Evolutionary conservation across 2,888 invertebrate genomes (phyloP).

Genomic region (Cephus runcator): DNA sequence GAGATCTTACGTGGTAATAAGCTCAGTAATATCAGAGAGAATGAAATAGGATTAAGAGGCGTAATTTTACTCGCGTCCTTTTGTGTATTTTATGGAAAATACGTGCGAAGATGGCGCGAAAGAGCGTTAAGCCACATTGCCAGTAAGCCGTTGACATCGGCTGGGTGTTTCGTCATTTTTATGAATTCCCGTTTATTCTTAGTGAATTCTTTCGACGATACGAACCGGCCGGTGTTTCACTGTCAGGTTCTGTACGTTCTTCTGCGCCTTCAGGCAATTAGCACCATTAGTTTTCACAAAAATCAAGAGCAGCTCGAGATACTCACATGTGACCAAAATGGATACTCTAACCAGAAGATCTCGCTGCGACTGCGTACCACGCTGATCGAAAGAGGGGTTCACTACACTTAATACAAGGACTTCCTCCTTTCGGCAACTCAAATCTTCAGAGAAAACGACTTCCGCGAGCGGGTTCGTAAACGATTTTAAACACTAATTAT

Average conservation of each 20-base stretch:
- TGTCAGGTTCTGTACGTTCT: slow-evolving; percentile 35
- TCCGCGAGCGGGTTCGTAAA: neutral
- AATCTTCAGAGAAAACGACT: neutral
- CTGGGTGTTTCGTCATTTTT: slow-evolving; percentile 19
- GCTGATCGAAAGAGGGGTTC: slow-evolving; percentile 64
- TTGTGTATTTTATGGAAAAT: slow-evolving; percentile 37
- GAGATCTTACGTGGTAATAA: neutral
- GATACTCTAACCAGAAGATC: slow-evolving; percentile 87
- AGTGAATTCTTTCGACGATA: slow-evolving; percentile 12
- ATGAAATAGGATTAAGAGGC: neutral
- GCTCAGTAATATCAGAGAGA: neutral
- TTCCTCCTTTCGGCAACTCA: slow-evolving; percentile 15
- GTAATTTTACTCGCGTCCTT: neutral
- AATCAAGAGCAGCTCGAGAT: slow-evolving; percentile 64
- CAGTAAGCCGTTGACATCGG: slow-evolving; percentile 47
- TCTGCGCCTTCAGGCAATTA: slow-evolving; percentile 36
- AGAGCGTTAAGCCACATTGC: slow-evolving; percentile 52
- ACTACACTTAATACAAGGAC: slow-evolving; percentile 52
- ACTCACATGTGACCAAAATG: slow-evolving; percentile 93
- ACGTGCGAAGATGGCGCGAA: slow-evolving; percentile 69
- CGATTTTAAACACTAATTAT: neutral
- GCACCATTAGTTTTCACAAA: slow-evolving; percentile 53
- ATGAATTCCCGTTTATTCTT: neutral
- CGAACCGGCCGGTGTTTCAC: slow-evolving; percentile 36
- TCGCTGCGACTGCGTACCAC: slow-evolving; percentile 78